Percentiles rank a stretch among this genome's conserved stretches.
phyloP scores from a whole-genome alignment of 2,888 invertebrate genomes.

The Nesidiocoris tenuis region DNA sequence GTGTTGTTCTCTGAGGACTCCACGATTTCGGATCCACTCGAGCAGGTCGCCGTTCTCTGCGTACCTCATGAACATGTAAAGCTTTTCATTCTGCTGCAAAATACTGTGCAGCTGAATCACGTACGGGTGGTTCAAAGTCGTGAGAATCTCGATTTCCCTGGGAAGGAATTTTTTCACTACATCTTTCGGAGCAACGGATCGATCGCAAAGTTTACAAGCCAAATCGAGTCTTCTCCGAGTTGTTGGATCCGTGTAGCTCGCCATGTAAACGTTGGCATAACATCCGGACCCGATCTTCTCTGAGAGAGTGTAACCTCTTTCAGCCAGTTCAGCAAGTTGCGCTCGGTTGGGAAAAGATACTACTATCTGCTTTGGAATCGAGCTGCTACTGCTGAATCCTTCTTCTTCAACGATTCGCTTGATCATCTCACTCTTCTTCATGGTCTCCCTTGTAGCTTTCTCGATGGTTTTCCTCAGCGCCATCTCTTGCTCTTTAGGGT shows the following conservation, averaged over 20 bases:
- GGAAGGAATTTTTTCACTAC: slow-evolving; percentile 92
- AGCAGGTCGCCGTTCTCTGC: slow-evolving; percentile 78
- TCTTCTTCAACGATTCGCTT: slow-evolving; percentile 17
- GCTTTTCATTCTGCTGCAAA: slow-evolving; percentile 65
- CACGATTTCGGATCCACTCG: slow-evolving; percentile 75
- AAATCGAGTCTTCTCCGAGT: slow-evolving; percentile 70
- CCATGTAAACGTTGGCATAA: slow-evolving; percentile 85
- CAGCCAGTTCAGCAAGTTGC: slow-evolving; percentile 80
- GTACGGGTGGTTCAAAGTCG: slow-evolving; percentile 85
- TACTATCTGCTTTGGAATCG: background rate
- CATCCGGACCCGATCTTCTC: slow-evolving; percentile 89
- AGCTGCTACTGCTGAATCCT: slow-evolving; percentile 10
- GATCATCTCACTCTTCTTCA: slow-evolving; percentile 29
- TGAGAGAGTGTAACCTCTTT: slow-evolving; percentile 79
- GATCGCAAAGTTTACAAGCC: slow-evolving; percentile 89
- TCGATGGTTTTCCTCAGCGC: slow-evolving; percentile 13
- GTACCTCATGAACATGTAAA: slow-evolving; percentile 48
- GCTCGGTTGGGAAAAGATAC: slow-evolving; percentile 65
- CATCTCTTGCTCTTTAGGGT: slow-evolving; percentile 19
- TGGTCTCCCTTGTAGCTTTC: slow-evolving; percentile 24
- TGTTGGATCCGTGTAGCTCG: slow-evolving; percentile 73
- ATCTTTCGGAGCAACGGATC: slow-evolving; percentile 82
- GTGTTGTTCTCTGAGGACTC: slow-evolving; percentile 75
- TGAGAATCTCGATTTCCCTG: slow-evolving; percentile 85
- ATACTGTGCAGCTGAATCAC: slow-evolving; percentile 88